Base-by-base conservation (phyloP, 2,888 invertebrate species). In the Vandiemenella viatica region DNA sequence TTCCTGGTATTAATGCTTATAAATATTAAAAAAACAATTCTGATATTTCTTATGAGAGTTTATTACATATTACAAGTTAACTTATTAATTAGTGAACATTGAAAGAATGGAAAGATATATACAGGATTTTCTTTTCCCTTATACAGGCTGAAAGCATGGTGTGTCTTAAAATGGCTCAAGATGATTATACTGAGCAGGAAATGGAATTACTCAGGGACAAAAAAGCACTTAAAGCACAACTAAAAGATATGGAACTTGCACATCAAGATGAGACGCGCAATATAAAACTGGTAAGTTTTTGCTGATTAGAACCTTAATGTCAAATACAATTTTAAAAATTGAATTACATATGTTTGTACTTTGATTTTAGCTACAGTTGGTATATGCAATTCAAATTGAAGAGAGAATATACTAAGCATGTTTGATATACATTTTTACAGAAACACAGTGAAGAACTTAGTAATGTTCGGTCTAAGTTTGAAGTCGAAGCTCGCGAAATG, bases 81-180 rank as follows among this genome's bases (percentile, higher is more conserved):
- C 17, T 45, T 26, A 26, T 26, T 37, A 6, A 37, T 45, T 17
- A 38, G 18, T 42, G 32, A 17, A n/a, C n/a, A n/a, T n/a, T n/a
- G n/a, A n/a, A n/a, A n/a, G n/a, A n/a, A n/a, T 32, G 13, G 32
- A 7, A 1, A 32, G 15, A 3, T 32, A n/a, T 32, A 4, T 7
- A 32, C 5, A 5, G 15, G 32, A n/a, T 4, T 1, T 1, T 20
- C 13, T 42, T 1, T 40, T 10, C 16, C 15, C n/a, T 43, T 15
- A 37, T 43, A 19, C 48, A 63, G 63, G 88, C 89, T 10, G 89
- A 91, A 61, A 80, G 81, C 21, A 74, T 87, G 70, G 83, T 85
- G 2, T 79, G 86, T 5, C 65, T 92, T 37, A 86, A 89, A 69
- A 71, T 80, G 51, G 83, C 88, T 0, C 84, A 90, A 67, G 88